phyloP scores from a whole-genome alignment of 1,140 invertebrate genomes.

The Yoshiicerus persimilis region DNA sequence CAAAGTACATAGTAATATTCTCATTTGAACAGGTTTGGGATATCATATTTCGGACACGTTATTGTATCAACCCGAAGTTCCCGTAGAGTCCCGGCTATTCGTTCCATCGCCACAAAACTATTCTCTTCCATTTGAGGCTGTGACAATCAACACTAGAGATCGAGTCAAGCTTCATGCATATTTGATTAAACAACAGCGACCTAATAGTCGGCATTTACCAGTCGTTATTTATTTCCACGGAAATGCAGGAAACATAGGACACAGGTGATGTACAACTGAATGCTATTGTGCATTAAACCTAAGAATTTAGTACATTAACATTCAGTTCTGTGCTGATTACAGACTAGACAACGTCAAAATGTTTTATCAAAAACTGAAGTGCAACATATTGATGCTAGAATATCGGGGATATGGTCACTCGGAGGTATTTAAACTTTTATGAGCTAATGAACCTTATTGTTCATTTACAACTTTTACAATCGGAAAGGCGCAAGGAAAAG shows the following conservation, averaged over 20 bases:
- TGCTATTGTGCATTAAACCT: too few relatives aligned
- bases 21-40: slow-evolving; percentile 33
- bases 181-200: slow-evolving; percentile 76
- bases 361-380: slow-evolving; percentile 75
- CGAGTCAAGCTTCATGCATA: slow-evolving; percentile 80
- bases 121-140: slow-evolving; percentile 80
- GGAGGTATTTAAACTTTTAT: slow-evolving; percentile 28
- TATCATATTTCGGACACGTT: slow-evolving; percentile 47
- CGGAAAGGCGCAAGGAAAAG: too few relatives aligned
- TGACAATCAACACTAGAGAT: slow-evolving; percentile 76
- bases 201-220: slow-evolving; percentile 65
- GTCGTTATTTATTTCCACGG: slow-evolving; percentile 91
- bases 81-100: slow-evolving; percentile 80
- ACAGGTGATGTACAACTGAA: slow-evolving; percentile 63
- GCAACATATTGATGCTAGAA: slow-evolving; percentile 87
- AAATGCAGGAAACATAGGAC: slow-evolving; percentile 95
- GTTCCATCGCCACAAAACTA: slow-evolving; percentile 80
- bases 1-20: too few relatives aligned
- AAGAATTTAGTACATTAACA: slow-evolving; percentile 22
- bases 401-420: slow-evolving; percentile 94
- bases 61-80: slow-evolving; percentile 54
- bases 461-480: background rate
- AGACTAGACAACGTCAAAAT: slow-evolving; percentile 75
- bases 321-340: slow-evolving; percentile 44
- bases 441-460: background rate